Conservation (phyloP, 2,888 invertebrate genomes). For the Drosophila meridiana region DNA sequence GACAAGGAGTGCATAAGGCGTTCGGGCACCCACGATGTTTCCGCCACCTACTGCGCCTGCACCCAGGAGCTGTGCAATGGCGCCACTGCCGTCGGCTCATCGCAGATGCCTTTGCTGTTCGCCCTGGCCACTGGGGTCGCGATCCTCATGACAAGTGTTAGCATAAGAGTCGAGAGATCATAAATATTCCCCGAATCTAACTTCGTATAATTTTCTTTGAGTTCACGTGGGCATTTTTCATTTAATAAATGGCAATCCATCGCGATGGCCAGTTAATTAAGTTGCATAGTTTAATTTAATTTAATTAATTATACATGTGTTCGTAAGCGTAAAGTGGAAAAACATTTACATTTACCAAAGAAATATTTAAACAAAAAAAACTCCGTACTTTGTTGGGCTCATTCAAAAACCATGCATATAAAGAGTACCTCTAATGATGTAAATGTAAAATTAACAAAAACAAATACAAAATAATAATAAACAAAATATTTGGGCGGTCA, state of each 20-base stretch:
- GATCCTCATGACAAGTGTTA: slow-evolving; percentile 67
- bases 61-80: slow-evolving; percentile 91
- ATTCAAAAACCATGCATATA: slow-evolving; percentile 26
- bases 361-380: slow-evolving; percentile 17
- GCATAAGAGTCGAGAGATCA: slow-evolving; percentile 66
- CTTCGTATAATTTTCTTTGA: not conserved
- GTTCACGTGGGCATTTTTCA: slow-evolving; percentile 19
- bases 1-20: slow-evolving; percentile 89
- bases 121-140: slow-evolving; percentile 61
- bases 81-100: slow-evolving; percentile 74
- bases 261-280: slow-evolving; percentile 37
- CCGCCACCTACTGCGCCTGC: slow-evolving; percentile 92
- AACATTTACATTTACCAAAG: slow-evolving; percentile 1
- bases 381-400: slow-evolving; percentile 35
- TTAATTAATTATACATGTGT: slow-evolving; percentile 45
- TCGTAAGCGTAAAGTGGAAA: slow-evolving; percentile 53
- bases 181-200: slow-evolving; percentile 54
- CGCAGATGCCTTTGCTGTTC: slow-evolving; percentile 66
- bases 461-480: slow-evolving; percentile 2
- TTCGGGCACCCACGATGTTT: slow-evolving; percentile 91
- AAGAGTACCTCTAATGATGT: slow-evolving; percentile 35
- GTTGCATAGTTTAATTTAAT: slow-evolving; percentile 41
- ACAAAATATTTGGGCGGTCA: slow-evolving; percentile 50
- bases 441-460: slow-evolving; percentile 22
- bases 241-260: slow-evolving; percentile 15